A percentile compares a stretch with the other conserved stretches of the same genome.
Conservation (phyloP, 1,140 invertebrate species). For the Steinernema feltiae region DNA sequence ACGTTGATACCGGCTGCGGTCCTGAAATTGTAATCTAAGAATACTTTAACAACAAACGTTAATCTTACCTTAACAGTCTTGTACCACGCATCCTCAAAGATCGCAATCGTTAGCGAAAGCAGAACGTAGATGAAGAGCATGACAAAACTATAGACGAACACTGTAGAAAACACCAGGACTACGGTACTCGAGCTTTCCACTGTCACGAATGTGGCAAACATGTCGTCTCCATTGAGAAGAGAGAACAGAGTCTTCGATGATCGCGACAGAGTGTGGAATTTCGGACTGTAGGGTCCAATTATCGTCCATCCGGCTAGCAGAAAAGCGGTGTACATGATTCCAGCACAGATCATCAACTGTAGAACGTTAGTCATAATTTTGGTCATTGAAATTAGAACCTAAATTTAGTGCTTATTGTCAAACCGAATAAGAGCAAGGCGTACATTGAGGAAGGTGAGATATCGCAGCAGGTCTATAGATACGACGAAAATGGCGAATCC, state of each 20-base stretch:
- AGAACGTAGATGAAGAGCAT: slow-evolving; percentile 90
- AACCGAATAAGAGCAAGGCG: neutral
- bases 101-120: slow-evolving; percentile 87
- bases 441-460: neutral
- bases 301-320: neutral
- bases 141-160: slow-evolving; percentile 90
- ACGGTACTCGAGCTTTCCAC: slow-evolving; percentile 73
- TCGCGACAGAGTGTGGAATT: slow-evolving; percentile 58
- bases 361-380: neutral
- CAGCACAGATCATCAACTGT: neutral
- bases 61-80: slow-evolving; percentile 74
- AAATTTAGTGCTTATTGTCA: neutral
- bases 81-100: slow-evolving; percentile 89
- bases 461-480: neutral
- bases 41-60: neutral
- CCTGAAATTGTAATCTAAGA: neutral
- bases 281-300: neutral
- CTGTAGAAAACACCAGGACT: slow-evolving; percentile 86
- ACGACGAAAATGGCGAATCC: neutral
- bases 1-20: neutral
- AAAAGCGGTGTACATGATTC: neutral
- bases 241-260: slow-evolving; percentile 65
- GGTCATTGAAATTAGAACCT: neutral
- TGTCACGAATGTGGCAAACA: slow-evolving; percentile 92
- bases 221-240: slow-evolving; percentile 92